Percentiles rank a stretch among this genome's conserved stretches.
Conservation (phyloP, 1,140 invertebrate species). For the Archivesica marissinica region DNA sequence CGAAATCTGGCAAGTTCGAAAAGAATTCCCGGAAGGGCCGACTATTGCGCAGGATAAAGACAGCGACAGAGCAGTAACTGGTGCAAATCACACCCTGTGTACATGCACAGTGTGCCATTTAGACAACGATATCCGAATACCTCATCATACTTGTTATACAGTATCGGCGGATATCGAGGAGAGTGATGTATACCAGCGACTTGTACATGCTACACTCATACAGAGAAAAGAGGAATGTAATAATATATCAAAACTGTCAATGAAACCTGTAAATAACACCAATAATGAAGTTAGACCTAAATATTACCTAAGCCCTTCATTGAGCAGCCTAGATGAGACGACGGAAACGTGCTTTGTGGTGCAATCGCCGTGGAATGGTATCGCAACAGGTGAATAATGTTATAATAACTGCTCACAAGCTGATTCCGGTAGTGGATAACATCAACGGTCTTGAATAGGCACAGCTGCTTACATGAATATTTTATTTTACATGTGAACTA, state of each 20-base stretch:
- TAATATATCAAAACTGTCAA: background rate
- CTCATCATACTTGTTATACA: background rate
- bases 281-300: conserved; percentile 1
- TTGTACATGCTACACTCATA: background rate
- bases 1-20: conserved; percentile 51
- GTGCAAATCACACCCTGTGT: background rate
- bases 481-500: too few relatives aligned
- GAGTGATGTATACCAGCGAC: background rate
- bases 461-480: too few relatives aligned
- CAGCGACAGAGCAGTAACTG: background rate
- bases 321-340: conserved; percentile 15
- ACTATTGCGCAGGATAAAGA: background rate
- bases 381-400: too few relatives aligned
- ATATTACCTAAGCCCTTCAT: conserved; percentile 1
- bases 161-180: background rate
- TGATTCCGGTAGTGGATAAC: too few relatives aligned
- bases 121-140: background rate
- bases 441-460: too few relatives aligned
- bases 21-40: background rate
- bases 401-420: too few relatives aligned
- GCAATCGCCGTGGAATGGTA: background rate
- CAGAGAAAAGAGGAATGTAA: background rate
- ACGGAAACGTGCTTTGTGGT: background rate
- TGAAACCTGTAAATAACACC: background rate
- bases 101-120: background rate